Base-by-base conservation (phyloP, 2,113 vertebrate genomes). In the Nestor notabilis region DNA sequence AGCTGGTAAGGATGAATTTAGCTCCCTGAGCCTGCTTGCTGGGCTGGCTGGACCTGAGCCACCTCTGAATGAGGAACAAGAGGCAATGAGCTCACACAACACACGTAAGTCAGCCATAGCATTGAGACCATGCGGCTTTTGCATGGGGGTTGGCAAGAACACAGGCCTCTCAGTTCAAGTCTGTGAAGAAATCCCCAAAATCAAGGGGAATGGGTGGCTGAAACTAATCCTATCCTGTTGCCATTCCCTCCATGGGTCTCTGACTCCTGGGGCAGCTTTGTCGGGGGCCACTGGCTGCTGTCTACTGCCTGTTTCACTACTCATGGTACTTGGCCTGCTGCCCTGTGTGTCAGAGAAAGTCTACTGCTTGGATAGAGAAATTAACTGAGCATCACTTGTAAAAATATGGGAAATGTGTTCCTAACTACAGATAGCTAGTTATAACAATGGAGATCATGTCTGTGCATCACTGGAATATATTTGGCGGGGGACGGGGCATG, bases 21-120 rank as follows among this genome's bases (percentile, higher is more conserved):
- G 31, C 16, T 41, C 5, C 49, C 21, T 0, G 1, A 79, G 16
- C 4, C 13, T 1, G 1, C 29, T 79, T 35, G 8, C 84, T 35
- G 47, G 74, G 28, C 61, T 33, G 33, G 12, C 25, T 84, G 65
- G 41, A 78, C 37, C 43, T 1, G 1, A 83, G 35, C 15, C 53
- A 77, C 58, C 47, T 19, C 11, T 9, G 35, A 56, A 29, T 13
- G 44, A 77, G 35, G 50, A 77, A 1, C 6, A 80, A 50, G 23
- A 11, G 13, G 27, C 7, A 3, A 10, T 6, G 44, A 0, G 0
- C 46, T 60, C 65, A 64, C 1, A 0, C 39, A 46, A 55, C 39
- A 13, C 0, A 0, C 3, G 0, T 17, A 17, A 47, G 56, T 75
- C 61, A 63, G 33, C 20, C 44, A 17, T 1, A 20, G 8, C 43